A percentile compares a stretch with the other conserved stretches of the same genome.
These are phyloP conservation scores for Slavum lentiscoides DNA, from an alignment of 2,888 invertebrate genomes.

Conservation along the genomic window DNA sequence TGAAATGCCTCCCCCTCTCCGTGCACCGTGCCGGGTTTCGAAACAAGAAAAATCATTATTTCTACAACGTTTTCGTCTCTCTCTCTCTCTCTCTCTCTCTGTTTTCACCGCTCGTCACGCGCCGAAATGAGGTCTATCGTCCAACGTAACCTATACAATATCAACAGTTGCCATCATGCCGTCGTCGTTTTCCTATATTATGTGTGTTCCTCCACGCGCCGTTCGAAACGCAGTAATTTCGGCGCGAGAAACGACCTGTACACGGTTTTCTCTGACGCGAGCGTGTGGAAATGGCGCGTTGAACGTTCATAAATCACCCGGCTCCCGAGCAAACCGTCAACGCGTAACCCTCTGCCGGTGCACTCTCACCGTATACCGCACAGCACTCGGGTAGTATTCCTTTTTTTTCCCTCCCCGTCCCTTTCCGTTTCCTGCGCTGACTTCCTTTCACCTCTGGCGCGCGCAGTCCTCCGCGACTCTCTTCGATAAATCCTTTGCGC, in stretches of 20 bases:
- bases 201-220: background rate
- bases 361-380: background rate
- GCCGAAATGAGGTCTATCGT: too few relatives aligned
- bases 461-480: too few relatives aligned
- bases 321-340: constrained; percentile 42
- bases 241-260: background rate
- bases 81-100: background rate
- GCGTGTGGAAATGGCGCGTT: constrained; percentile 51
- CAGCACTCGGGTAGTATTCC: background rate
- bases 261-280: constrained; percentile 15
- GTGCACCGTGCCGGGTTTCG: background rate
- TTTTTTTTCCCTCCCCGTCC: background rate
- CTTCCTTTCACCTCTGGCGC: background rate
- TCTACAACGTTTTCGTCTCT: constrained; percentile 41
- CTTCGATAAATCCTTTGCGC: constrained; percentile 21
- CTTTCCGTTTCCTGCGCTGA: too few relatives aligned
- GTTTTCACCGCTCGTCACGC: too few relatives aligned
- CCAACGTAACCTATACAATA: background rate
- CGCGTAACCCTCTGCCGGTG: background rate
- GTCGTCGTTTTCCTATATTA: constrained; percentile 7
- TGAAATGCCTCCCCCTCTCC: constrained; percentile 27
- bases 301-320: constrained; percentile 51
- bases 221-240: constrained; percentile 41
- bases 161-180: constrained; percentile 48
- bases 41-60: constrained; percentile 49